Evolutionary conservation across 2,113 vertebrate species (phyloP), one percentile per base, ranked within the genome.

Genomic region (Ciconia stormi): DNA sequence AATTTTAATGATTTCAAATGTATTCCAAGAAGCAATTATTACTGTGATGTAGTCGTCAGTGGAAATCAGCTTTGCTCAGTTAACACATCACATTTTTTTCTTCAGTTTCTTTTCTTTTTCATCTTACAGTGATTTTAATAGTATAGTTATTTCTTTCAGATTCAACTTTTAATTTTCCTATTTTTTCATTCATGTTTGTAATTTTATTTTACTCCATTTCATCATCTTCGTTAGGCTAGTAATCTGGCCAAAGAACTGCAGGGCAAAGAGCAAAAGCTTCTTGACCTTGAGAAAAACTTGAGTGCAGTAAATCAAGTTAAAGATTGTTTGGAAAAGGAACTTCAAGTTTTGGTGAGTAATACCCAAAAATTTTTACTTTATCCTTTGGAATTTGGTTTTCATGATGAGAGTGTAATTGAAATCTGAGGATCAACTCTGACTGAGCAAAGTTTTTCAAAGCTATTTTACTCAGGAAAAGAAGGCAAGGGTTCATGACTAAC

Each of bases 261-360:
- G 95, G 97, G 85, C 67, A 98, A 97, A 97, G 98, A 99, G 97
- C 98, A 98, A 96, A 98, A 98, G 94, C 97, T 99, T 65, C 91
- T 98, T 85, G 96, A 98, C 53, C 98, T 99, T 95, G 98, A 99
- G 97, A 95, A 98, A 97, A 98, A 90, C 94, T 96, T 99, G 97
- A 95, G 97, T 93, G 97, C 97, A 92, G 96, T 98, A 95, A 98
- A 98, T 93, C 98, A 98, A 97, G 98, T 98, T 88, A 99, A 99
- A 93, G 98, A 98, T 87, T 92, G 97, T 96, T 96, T 99, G 98
- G 98, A 99, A 94, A 98, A 98, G 92, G 98, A 99, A 72, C 98
- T 99, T 86, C 98, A 96, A 95, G 87, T 86, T 91, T 93, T 99
- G 99, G 99, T 99, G 98, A 99, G 99, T 98, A 92, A 89, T 40